Percentiles rank a stretch among this genome's conserved stretches.
Conservation (phyloP, 2,113 vertebrate genomes). For the Saguinus imperator region DNA sequence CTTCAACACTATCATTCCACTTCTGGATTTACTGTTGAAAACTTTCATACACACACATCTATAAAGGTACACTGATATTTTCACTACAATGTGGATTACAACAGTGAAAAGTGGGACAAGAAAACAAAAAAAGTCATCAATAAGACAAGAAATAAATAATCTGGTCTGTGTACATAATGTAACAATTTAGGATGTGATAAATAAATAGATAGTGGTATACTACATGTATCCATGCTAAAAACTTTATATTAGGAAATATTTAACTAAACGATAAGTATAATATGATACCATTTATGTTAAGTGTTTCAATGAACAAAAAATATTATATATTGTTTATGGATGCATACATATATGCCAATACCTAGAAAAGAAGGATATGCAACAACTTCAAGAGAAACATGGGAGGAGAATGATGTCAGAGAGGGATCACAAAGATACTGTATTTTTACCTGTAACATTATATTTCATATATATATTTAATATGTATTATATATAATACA, state of each 20-base stretch:
- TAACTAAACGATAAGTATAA: background rate
- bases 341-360: background rate
- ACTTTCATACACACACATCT: background rate
- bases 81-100: background rate
- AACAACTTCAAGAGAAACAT: background rate
- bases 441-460: background rate
- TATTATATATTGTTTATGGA: background rate
- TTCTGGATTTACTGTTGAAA: background rate
- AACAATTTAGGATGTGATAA: background rate
- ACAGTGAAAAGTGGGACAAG: background rate
- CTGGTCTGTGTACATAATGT: background rate
- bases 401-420: background rate
- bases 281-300: background rate
- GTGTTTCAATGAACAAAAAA: conserved; percentile 27
- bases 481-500: background rate
- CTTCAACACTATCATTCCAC: background rate
- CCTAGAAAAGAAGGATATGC: background rate
- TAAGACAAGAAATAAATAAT: background rate
- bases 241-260: no score
- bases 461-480: background rate
- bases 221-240: background rate
- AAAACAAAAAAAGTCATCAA: background rate
- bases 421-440: background rate
- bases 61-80: background rate
- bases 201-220: background rate